phyloP scores from a whole-genome alignment of 2,797 vertebrate species.

The Allobates femoralis region DNA sequence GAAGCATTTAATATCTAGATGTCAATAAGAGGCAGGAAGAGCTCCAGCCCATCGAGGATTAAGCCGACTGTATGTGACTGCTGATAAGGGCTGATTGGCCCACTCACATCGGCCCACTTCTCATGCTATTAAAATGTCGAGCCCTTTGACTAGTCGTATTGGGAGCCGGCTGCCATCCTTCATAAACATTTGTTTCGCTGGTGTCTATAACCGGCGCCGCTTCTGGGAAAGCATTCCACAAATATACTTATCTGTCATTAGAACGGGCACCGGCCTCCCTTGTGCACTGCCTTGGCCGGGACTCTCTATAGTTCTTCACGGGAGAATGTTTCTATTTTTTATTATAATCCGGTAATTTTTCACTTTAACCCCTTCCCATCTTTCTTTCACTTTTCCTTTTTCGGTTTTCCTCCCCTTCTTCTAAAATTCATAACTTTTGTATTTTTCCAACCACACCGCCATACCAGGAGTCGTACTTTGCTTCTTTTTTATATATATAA shows the following conservation, averaged over 20 bases:
- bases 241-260: conserved; percentile 23
- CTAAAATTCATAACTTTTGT: too few relatives aligned
- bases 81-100: conserved; percentile 22
- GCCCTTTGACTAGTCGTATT: conserved; percentile 34
- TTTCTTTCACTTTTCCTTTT: too few relatives aligned
- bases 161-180: conserved; percentile 30
- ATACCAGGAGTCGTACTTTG: too few relatives aligned
- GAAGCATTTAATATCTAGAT: conserved; percentile 58
- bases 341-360: too few relatives aligned
- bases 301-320: background rate
- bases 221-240: background rate
- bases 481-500: background rate
- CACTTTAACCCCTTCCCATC: too few relatives aligned
- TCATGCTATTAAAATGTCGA: conserved; percentile 44
- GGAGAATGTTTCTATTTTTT: background rate
- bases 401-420: too few relatives aligned
- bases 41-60: conserved; percentile 2
- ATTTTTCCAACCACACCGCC: too few relatives aligned
- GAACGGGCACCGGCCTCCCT: background rate
- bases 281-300: background rate
- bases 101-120: conserved; percentile 33
- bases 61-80: conserved; percentile 7
- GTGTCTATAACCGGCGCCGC: background rate
- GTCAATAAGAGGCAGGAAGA: conserved; percentile 36
- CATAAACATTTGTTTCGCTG: conserved; percentile 18